Conservation (phyloP, 2,113 vertebrate genomes). For the Cheirogaleus medius region DNA sequence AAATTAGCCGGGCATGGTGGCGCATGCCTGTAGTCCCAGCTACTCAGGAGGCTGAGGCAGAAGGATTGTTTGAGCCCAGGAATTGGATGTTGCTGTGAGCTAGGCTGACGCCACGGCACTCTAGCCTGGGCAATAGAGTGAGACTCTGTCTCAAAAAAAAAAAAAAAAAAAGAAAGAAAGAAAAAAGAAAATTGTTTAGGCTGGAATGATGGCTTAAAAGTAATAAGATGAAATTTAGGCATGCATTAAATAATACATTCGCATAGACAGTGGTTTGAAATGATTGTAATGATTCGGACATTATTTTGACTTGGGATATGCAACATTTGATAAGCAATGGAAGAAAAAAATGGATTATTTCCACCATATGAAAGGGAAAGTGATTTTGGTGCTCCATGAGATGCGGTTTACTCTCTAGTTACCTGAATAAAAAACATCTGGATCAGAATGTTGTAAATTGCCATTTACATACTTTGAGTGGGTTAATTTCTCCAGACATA, state of each 20-base stretch:
- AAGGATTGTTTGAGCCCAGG: too few relatives aligned
- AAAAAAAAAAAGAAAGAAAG: background rate
- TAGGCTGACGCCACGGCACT: too few relatives aligned
- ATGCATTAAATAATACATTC: background rate
- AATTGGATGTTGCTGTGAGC: too few relatives aligned
- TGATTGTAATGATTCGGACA: background rate
- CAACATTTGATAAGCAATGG: background rate
- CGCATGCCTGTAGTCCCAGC: too few relatives aligned
- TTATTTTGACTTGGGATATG: background rate
- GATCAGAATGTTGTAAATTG: background rate
- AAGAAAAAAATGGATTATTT: background rate
- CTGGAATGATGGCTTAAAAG: background rate
- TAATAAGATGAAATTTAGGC: background rate
- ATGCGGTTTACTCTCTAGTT: background rate
- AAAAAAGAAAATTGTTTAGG: background rate
- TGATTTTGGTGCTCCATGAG: background rate
- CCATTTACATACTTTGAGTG: background rate
- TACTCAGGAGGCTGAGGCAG: too few relatives aligned
- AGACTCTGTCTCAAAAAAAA: too few relatives aligned
- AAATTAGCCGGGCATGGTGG: too few relatives aligned
- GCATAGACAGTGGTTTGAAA: conserved; percentile 24
- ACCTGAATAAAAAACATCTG: background rate
- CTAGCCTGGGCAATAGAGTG: too few relatives aligned
- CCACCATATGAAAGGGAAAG: background rate
- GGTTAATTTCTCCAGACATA: background rate